Percentiles rank a stretch among this genome's conserved stretches.
These are phyloP conservation scores for Frieseomelitta varia DNA, from an alignment of 1,140 invertebrate genomes.

Conservation along the genomic window DNA sequence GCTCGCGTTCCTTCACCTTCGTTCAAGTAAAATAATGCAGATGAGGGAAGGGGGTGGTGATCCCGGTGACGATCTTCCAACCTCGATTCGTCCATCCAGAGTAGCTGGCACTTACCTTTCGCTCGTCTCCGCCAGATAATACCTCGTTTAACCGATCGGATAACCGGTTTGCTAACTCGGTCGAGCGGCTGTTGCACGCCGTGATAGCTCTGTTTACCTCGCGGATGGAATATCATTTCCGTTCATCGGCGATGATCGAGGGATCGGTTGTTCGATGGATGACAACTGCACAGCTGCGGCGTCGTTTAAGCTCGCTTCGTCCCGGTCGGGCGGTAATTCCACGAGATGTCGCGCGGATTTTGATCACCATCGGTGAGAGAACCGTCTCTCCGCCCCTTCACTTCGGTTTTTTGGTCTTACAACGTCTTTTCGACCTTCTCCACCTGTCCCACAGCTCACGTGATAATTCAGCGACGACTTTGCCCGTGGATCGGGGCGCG, in stretches of 20 bases:
- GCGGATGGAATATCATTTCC: background rate
- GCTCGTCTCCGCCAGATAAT: background rate
- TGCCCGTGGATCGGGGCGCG: background rate
- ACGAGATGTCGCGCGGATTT: conserved; percentile 36
- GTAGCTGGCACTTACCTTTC: background rate
- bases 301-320: conserved; percentile 47
- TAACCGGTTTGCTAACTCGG: background rate
- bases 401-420: conserved; percentile 8
- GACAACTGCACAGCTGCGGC: background rate
- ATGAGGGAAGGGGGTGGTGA: background rate
- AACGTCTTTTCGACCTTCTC: conserved; percentile 1
- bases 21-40: background rate
- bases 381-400: background rate
- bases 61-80: too few species aligned
- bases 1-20: background rate
- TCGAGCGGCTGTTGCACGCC: background rate
- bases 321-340: conserved; percentile 45
- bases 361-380: conserved; percentile 31
- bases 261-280: background rate
- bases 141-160: background rate
- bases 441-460: too few species aligned
- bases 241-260: background rate
- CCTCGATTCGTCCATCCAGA: too few species aligned
- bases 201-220: background rate
- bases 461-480: conserved; percentile 2